A percentile compares a stretch with the other conserved stretches of the same genome.
phyloP scores from a whole-genome alignment of 2,797 vertebrate species.

The Mormyrops boulengeri region DNA sequence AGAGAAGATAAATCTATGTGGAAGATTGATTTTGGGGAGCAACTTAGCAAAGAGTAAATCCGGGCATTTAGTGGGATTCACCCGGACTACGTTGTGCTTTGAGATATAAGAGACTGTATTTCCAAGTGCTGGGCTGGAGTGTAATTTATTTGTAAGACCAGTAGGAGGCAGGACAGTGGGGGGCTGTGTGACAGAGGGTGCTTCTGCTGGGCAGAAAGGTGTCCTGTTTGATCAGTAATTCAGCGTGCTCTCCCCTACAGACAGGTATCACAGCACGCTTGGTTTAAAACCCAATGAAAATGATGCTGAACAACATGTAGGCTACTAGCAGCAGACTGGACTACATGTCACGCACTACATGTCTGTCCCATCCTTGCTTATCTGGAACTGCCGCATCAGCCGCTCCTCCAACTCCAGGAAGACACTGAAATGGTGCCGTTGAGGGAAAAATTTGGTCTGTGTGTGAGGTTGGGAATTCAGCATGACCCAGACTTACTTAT shows the following conservation, averaged over 20 bases:
- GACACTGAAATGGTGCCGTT: neutral
- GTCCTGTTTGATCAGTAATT: neutral
- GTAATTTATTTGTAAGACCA: neutral
- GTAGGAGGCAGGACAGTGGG: neutral
- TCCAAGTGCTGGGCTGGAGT: neutral
- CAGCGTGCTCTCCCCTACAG: neutral
- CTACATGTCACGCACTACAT: neutral
- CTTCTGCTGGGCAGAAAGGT: neutral
- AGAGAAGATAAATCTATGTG: neutral
- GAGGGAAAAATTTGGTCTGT: neutral
- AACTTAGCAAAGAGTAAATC: neutral
- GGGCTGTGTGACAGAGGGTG: neutral
- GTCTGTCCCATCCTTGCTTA: neutral
- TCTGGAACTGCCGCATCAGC: neutral
- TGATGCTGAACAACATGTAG: neutral
- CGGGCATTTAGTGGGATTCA: neutral
- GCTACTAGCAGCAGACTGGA: neutral
- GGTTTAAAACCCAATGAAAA: neutral
- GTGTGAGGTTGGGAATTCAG: neutral
- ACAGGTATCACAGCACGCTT: neutral
- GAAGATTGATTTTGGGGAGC: neutral
- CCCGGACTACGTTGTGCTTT: neutral
- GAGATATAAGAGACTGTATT: neutral
- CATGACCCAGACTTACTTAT: neutral
- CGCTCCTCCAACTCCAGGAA: neutral